Evolutionary conservation across 2,888 invertebrate species (phyloP).

Genomic region (Caenorhabditis macrosperma): DNA sequence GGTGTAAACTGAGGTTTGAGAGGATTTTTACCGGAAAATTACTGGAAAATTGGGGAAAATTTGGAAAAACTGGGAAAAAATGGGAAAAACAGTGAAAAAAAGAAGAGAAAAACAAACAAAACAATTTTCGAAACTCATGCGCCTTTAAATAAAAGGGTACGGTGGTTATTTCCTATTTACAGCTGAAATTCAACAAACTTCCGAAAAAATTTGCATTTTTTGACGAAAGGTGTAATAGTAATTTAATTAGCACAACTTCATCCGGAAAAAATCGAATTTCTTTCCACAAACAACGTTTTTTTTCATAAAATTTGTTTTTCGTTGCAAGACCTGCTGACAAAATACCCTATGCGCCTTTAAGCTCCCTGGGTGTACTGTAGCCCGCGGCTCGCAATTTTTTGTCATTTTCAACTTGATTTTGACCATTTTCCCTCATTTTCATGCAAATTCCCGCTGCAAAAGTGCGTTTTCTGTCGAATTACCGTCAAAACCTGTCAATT

Average conservation of each 20-base stretch:
- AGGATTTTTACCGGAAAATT: background rate
- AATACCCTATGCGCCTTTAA: slow-evolving; percentile 6
- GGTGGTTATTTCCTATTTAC: too few species aligned
- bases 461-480: background rate
- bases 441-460: slow-evolving; percentile 1
- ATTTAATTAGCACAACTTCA: too few species aligned
- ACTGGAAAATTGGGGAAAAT: background rate
- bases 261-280: too few species aligned
- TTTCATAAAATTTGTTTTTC: background rate
- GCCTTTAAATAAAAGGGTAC: background rate
- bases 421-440: background rate
- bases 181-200: too few species aligned
- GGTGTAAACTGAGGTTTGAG: background rate
- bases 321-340: background rate
- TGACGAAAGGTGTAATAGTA: too few species aligned
- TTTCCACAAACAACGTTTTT: too few species aligned
- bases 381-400: background rate
- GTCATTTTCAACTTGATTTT: background rate
- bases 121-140: background rate
- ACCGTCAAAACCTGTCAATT: slow-evolving; percentile 2
- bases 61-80: background rate
- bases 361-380: background rate
- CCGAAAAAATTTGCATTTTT: too few species aligned
- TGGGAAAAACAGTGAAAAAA: background rate
- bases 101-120: background rate